Conservation (phyloP, 2,797 vertebrate genomes). For the Megaceryle alcyon region DNA sequence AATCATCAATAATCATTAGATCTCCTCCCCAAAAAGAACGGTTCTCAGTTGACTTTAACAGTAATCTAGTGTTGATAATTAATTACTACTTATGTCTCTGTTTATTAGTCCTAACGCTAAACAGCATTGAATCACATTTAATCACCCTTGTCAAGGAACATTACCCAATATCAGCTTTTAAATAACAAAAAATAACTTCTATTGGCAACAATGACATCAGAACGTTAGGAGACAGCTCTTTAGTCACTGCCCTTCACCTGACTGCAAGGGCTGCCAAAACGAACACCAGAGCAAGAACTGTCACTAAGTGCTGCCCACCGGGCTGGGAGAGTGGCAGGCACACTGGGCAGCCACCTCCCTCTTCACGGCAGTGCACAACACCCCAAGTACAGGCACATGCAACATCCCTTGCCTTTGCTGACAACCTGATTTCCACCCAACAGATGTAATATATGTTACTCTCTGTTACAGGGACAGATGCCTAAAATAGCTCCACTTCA, state of each 20-base stretch:
- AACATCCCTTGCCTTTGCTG: background rate
- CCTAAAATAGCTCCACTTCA: constrained; percentile 40
- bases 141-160: background rate
- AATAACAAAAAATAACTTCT: background rate
- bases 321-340: background rate
- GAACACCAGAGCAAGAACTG: background rate
- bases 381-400: background rate
- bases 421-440: constrained; percentile 31
- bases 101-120: constrained; percentile 14
- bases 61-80: constrained; percentile 12
- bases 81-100: background rate
- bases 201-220: background rate
- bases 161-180: background rate
- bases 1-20: background rate
- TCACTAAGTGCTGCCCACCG: background rate
- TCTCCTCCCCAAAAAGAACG: background rate
- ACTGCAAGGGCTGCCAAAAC: background rate
- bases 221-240: background rate
- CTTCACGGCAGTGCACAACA: background rate
- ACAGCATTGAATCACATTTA: background rate
- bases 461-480: background rate
- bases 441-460: background rate
- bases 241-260: background rate
- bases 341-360: background rate
- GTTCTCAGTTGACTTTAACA: background rate